Conservation (phyloP, 2,113 vertebrate genomes). For the Ariopsis seemanni region DNA sequence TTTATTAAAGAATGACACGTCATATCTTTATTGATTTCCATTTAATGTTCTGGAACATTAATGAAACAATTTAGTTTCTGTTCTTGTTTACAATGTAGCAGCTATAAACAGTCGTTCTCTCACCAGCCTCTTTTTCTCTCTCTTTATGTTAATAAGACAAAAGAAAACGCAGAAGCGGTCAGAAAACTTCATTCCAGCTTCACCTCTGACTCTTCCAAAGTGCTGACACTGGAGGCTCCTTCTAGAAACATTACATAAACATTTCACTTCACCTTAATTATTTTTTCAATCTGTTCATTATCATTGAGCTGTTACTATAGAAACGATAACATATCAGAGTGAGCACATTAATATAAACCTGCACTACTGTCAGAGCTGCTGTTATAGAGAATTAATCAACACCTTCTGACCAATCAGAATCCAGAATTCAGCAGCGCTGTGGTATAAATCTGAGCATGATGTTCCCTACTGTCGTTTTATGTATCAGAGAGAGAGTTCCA, state of each 20-base stretch:
- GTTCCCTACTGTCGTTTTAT: too few relatives aligned
- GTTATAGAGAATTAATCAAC: too few relatives aligned
- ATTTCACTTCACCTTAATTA: background rate
- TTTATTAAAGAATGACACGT: background rate
- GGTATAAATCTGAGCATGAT: too few relatives aligned
- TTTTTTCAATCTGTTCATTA: background rate
- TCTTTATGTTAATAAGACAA: background rate
- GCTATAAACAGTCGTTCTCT: background rate
- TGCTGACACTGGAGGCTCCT: background rate
- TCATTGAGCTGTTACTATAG: too few relatives aligned
- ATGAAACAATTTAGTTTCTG: background rate
- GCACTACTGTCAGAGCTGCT: too few relatives aligned
- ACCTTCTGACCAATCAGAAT: too few relatives aligned
- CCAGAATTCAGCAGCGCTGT: too few relatives aligned
- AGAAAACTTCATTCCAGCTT: background rate
- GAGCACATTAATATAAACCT: too few relatives aligned
- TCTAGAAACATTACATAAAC: background rate
- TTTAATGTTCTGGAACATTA: background rate
- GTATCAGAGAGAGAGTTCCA: too few relatives aligned
- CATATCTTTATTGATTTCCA: background rate
- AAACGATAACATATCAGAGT: too few relatives aligned
- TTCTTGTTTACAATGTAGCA: background rate
- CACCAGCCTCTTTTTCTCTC: background rate
- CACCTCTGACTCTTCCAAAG: background rate
- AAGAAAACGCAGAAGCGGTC: background rate